Percentiles rank a stretch among this genome's conserved stretches.
Evolutionary conservation across 2,888 invertebrate genomes (phyloP).

Genomic region (Acleris holmiana): DNA sequence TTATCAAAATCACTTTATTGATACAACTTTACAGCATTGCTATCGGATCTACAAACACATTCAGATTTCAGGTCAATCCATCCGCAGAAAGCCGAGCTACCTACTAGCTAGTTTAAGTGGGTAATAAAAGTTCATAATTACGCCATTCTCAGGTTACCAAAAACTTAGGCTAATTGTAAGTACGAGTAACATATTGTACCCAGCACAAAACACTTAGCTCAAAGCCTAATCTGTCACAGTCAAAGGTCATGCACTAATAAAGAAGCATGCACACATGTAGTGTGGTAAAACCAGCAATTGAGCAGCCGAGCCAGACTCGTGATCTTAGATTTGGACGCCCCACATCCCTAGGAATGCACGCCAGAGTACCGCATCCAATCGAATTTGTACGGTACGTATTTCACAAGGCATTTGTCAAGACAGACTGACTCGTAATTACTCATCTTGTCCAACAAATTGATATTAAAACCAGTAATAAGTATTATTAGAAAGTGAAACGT

Average conservation of each 20-base stretch:
- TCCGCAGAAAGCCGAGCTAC: no score
- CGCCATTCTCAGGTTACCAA: no score
- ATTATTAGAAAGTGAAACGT: conserved; percentile 52
- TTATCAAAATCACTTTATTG: no score
- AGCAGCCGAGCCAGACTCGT: conserved; percentile 57
- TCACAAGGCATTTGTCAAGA: conserved; percentile 79
- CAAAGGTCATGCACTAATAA: conserved; percentile 34
- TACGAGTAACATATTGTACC: no score
- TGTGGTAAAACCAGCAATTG: conserved; percentile 40
- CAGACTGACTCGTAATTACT: conserved; percentile 71
- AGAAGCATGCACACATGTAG: conserved; percentile 24
- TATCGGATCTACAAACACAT: no score
- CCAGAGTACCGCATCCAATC: conserved; percentile 64
- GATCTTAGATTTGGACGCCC: conserved; percentile 75
- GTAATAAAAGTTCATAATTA: no score
- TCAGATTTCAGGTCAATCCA: no score
- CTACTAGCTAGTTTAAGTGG: no score
- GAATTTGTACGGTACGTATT: conserved; percentile 75
- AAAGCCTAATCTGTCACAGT: conserved; percentile 14
- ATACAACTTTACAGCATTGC: no score
- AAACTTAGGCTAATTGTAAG: no score
- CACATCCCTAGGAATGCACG: conserved; percentile 60
- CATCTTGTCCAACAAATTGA: conserved; percentile 75
- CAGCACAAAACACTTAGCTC: not conserved
- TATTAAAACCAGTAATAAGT: conserved; percentile 62